These are phyloP conservation scores for Halcyon badia DNA, from an alignment of 2,797 vertebrate species.

Conservation along the genomic window DNA sequence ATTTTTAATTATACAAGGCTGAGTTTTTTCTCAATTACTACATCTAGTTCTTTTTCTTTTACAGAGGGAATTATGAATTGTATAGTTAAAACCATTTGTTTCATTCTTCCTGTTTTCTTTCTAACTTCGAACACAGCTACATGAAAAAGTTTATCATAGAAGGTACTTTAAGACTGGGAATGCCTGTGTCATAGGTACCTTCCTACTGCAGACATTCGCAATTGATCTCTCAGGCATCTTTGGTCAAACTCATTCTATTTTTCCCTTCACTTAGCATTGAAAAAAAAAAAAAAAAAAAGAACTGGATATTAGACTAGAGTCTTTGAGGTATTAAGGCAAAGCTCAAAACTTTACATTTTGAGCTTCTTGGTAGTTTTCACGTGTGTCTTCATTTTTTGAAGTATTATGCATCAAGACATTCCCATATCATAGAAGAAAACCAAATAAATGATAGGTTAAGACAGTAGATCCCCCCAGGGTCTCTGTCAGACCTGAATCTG, in stretches of 20 bases:
- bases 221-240: background rate
- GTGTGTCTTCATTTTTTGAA: background rate
- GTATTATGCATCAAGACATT: slow-evolving; percentile 1
- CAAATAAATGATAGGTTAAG: slow-evolving; percentile 33
- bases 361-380: background rate
- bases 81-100: background rate
- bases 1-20: fast-evolving
- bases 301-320: background rate
- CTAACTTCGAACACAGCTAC: background rate
- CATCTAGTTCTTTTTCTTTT: background rate
- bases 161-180: background rate
- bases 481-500: background rate
- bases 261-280: slow-evolving; percentile 16
- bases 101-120: background rate
- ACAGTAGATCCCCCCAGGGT: slow-evolving; percentile 2
- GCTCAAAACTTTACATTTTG: background rate
- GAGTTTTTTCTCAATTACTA: background rate
- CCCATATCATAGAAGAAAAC: background rate
- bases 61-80: background rate
- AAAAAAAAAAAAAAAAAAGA: slow-evolving; percentile 31
- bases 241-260: background rate
- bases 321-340: background rate
- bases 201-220: background rate
- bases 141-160: background rate
- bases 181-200: background rate